Evolutionary conservation across 2,113 vertebrate genomes (phyloP), one percentile per base, ranked within the genome.

Genomic region (Odontesthes bonariensis): DNA sequence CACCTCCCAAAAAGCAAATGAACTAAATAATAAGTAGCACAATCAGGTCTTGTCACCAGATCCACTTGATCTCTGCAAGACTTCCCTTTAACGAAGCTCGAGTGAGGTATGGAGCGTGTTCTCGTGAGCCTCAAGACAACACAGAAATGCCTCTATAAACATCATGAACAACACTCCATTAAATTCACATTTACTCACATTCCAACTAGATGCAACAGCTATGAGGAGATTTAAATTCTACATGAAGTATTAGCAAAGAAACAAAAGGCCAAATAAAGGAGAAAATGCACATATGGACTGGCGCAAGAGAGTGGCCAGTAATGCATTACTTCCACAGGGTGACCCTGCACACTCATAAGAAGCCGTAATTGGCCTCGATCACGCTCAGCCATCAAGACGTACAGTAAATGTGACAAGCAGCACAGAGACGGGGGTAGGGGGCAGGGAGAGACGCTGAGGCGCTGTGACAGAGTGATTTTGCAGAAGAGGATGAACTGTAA

Each of bases 401-500:
- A 63, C 68, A 88, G 87, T 68, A 31, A 66, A 81, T 82, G 90
- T 90, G 90, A 89, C 88, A 86, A 69, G 67, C 59, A 63, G 58
- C 2, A 35, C 27, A 32, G 63, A 40, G 75, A 46, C 59, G 35
- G 7, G 6, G 35, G 1, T 38, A n/a, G 19, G 33, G 60, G 27
- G 67, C n/a, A 20, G 63, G 33, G 32, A 35, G 78, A 77, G 80
- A 84, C 27, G 53, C n/a, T 86, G 49, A 87, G 65, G 67, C 64
- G 17, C 65, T 79, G 73, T 87, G 88, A 88, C 82, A 76, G 79
- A 84, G 68, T 59, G 58, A 80, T 81, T 84, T 81, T 77, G 71
- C 72, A 78, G 64, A 85, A 81, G 73, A 87, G 65, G 78, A 84
- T 85, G 84, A 86, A 88, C 89, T 90, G 90, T 90, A 92, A 91